These are phyloP conservation scores for Melanogrammus aeglefinus DNA, from an alignment of 2,797 vertebrate species.

Conservation along the genomic window DNA sequence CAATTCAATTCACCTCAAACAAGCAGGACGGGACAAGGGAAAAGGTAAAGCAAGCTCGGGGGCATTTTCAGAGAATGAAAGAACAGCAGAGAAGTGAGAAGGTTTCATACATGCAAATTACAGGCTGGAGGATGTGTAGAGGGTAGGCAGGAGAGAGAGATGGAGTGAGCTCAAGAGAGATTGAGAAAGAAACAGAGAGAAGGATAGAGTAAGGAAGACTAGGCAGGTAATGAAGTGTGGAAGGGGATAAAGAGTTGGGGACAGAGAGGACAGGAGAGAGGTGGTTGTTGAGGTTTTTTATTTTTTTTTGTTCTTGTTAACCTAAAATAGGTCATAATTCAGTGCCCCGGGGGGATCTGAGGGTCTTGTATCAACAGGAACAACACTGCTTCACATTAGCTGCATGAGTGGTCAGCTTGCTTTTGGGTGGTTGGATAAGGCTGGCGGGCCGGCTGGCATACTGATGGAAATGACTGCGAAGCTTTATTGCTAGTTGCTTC, in stretches of 20 bases:
- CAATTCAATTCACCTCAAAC: slow-evolving; percentile 8
- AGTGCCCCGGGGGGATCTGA: slow-evolving; percentile 25
- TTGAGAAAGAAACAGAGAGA: not conserved
- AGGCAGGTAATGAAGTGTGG: slow-evolving; percentile 60
- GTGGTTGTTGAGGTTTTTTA: slow-evolving; percentile 22
- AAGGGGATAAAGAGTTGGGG: slow-evolving; percentile 22
- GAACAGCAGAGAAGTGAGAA: not conserved
- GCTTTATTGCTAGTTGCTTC: slow-evolving; percentile 23
- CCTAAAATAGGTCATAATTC: slow-evolving; percentile 53
- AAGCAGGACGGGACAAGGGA: not conserved
- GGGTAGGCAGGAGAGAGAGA: slow-evolving; percentile 21
- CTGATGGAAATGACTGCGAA: slow-evolving; percentile 21
- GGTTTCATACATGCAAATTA: not conserved
- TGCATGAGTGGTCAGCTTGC: slow-evolving; percentile 20
- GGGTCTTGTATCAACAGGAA: slow-evolving; percentile 22
- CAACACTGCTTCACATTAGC: slow-evolving; percentile 35
- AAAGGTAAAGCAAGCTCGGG: not conserved
- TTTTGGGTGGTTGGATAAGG: not conserved
- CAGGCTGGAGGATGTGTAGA: slow-evolving; percentile 5
- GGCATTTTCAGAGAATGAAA: not conserved
- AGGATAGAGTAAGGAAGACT: slow-evolving; percentile 38
- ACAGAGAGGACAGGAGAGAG: slow-evolving; percentile 21
- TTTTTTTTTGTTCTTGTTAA: slow-evolving; percentile 50
- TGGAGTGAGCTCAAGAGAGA: not conserved
- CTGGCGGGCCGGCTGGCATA: not conserved